These are phyloP conservation scores for Strigamia crassipes DNA, from an alignment of 2,888 invertebrate species.

Conservation along the genomic window DNA sequence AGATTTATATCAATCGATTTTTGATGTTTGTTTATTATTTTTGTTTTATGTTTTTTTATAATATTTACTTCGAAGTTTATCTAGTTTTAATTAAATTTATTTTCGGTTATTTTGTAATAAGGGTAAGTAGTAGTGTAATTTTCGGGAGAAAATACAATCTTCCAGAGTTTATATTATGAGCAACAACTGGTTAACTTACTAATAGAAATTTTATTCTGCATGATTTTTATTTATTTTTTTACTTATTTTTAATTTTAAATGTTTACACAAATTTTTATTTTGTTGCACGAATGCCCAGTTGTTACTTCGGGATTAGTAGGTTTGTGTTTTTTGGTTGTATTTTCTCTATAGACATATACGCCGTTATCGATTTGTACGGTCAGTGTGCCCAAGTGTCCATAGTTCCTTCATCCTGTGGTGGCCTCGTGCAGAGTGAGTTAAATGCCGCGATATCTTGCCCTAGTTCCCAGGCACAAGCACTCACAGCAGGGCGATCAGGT, in stretches of 20 bases:
- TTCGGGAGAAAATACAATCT: conserved; percentile 26
- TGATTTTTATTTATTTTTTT: not conserved
- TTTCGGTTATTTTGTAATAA: not conserved
- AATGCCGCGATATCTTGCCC: conserved; percentile 1
- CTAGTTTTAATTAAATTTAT: not conserved
- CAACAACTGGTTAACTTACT: not conserved
- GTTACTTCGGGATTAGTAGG: conserved; percentile 15
- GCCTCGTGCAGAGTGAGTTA: conserved; percentile 23
- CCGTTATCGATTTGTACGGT: conserved; percentile 92
- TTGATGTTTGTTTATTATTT: not conserved
- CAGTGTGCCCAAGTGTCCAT: conserved; percentile 86
- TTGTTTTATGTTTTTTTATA: not conserved
- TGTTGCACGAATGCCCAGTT: conserved; percentile 14
- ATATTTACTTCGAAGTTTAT: not conserved
- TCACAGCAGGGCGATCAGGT: conserved; percentile 18
- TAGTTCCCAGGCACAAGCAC: conserved; percentile 7
- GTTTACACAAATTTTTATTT: not conserved
- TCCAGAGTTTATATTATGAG: not conserved
- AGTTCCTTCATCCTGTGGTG: conserved; percentile 51
- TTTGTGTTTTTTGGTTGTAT: conserved; percentile 32
- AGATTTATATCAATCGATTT: not conserved
- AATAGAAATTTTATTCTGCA: not conserved
- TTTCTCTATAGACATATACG: conserved; percentile 71
- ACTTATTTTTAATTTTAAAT: not conserved
- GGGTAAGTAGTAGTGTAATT: not conserved